These are phyloP conservation scores for Halcyon smyrnensis DNA, from an alignment of 2,797 vertebrate genomes.

Conservation along the genomic window DNA sequence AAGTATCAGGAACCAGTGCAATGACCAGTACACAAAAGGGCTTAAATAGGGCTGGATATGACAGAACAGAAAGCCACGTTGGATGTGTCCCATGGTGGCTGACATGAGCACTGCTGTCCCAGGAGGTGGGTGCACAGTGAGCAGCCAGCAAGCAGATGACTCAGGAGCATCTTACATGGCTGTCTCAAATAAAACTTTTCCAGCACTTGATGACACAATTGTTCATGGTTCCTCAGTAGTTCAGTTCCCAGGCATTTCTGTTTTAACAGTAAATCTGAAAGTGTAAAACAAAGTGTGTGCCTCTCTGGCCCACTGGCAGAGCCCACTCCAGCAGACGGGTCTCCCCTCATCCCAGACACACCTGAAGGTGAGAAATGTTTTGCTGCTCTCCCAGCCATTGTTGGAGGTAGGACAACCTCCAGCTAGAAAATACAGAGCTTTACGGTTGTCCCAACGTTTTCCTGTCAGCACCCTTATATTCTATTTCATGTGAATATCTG, in stretches of 20 bases:
- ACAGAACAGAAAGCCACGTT: background rate
- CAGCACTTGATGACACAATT: background rate
- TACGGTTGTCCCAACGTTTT: background rate
- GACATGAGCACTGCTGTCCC: background rate
- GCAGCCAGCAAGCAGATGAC: background rate
- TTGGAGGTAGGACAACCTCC: background rate
- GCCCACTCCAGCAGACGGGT: accelerated
- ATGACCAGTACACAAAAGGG: background rate
- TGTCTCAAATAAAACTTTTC: background rate
- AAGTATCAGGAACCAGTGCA: background rate
- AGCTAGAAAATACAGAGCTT: background rate
- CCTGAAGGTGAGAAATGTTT: background rate
- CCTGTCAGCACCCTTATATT: background rate
- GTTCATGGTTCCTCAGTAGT: background rate
- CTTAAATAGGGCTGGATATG: background rate
- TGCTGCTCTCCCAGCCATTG: background rate
- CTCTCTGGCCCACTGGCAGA: background rate
- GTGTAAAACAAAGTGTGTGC: background rate
- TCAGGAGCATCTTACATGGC: background rate
- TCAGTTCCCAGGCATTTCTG: background rate
- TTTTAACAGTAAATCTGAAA: background rate
- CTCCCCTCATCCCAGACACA: background rate
- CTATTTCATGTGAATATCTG: background rate
- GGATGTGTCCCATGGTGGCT: background rate
- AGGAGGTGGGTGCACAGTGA: background rate